A percentile compares a stretch with the other conserved stretches of the same genome.
These are phyloP conservation scores for Neomonachus schauinslandi DNA, from an alignment of 2,113 vertebrate species.

Conservation along the genomic window DNA sequence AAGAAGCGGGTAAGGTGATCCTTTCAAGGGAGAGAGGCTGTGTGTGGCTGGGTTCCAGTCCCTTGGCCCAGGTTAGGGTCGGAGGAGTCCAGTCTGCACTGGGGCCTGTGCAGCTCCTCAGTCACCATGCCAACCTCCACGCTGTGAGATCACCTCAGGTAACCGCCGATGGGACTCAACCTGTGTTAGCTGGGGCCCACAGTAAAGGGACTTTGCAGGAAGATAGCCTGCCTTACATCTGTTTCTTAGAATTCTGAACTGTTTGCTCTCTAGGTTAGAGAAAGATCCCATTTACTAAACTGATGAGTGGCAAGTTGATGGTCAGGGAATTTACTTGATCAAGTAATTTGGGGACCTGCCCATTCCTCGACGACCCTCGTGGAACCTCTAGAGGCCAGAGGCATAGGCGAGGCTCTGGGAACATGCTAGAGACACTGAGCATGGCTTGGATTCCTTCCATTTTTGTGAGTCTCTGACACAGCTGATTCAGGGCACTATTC, in stretches of 20 bases:
- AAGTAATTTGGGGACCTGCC: background rate
- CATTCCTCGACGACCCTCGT: background rate
- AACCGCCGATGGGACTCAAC: background rate
- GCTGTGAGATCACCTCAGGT: background rate
- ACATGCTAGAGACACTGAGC: background rate
- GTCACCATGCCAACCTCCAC: too few relatives aligned
- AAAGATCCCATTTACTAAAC: background rate
- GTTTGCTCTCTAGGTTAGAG: background rate
- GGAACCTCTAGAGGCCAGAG: background rate
- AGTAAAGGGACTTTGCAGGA: background rate
- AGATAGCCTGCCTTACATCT: background rate
- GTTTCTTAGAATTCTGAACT: background rate
- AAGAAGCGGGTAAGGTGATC: too few relatives aligned
- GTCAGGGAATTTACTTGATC: background rate
- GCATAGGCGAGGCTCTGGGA: background rate
- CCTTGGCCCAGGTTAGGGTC: background rate
- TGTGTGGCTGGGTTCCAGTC: background rate
- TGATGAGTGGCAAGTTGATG: background rate
- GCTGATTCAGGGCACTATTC: background rate
- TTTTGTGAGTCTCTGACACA: background rate
- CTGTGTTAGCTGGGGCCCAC: background rate
- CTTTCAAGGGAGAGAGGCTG: background rate
- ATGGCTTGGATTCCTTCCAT: background rate
- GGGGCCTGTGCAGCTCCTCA: background rate
- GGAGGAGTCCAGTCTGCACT: rapidly evolving